A percentile compares a stretch with the other conserved stretches of the same genome.
phyloP scores from a whole-genome alignment of 2,113 vertebrate species.

The Crotalus viridis region DNA sequence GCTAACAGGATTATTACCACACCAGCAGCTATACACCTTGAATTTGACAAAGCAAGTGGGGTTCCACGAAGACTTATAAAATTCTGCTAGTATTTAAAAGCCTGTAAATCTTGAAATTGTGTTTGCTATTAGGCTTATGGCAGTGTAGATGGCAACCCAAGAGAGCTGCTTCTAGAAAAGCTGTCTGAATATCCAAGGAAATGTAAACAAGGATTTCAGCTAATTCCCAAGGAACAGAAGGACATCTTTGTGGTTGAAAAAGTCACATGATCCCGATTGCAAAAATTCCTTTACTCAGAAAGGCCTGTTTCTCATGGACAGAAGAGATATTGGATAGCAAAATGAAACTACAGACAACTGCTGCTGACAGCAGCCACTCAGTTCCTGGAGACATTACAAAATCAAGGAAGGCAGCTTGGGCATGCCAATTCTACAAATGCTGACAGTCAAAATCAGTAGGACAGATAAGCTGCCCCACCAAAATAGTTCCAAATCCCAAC shows the following conservation, averaged over 20 bases:
- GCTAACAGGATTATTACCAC: background rate
- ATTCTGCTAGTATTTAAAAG: no score
- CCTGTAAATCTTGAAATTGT: no score
- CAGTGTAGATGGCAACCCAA: background rate
- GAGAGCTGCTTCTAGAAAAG: background rate
- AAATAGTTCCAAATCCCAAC: slow-evolving; percentile 57
- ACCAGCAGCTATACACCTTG: background rate
- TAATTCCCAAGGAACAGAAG: background rate
- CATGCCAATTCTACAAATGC: background rate
- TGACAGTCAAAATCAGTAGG: slow-evolving; percentile 31
- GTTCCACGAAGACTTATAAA: no score
- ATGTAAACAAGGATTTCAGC: background rate
- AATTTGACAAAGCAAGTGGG: no score
- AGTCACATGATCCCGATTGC: background rate
- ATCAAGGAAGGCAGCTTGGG: background rate
- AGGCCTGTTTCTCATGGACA: background rate
- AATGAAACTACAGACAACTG: slow-evolving; percentile 16
- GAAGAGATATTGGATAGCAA: slow-evolving; percentile 2
- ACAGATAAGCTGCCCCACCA: slow-evolving; percentile 34
- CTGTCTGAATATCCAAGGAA: background rate
- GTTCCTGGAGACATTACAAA: slow-evolving; percentile 3
- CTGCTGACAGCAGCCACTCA: background rate
- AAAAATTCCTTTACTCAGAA: background rate
- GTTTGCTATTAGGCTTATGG: background rate
- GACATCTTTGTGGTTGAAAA: background rate